phyloP scores from a whole-genome alignment of 2,888 invertebrate genomes.

The Matsumyia berberina region DNA sequence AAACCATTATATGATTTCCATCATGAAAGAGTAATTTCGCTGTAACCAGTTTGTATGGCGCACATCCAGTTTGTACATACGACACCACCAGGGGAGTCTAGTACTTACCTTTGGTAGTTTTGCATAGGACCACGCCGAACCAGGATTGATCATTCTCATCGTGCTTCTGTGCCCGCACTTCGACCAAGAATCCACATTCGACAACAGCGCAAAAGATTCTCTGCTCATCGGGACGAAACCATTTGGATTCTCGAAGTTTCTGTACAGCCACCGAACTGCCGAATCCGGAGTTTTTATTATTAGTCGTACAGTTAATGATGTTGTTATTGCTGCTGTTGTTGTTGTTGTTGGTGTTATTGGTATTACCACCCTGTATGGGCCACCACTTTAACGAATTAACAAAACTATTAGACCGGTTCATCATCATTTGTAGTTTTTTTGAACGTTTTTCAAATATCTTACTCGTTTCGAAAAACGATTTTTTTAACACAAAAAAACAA shows the following conservation, averaged over 20 bases:
- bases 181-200: slow-evolving; percentile 90
- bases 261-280: slow-evolving; percentile 89
- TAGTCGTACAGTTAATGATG: slow-evolving; percentile 83
- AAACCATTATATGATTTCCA: background rate
- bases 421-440: slow-evolving; percentile 74
- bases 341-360: slow-evolving; percentile 76
- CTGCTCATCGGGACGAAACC: slow-evolving; percentile 90
- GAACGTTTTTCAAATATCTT: slow-evolving; percentile 34
- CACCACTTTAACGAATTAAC: slow-evolving; percentile 84
- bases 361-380: slow-evolving; percentile 82
- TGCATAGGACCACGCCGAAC: slow-evolving; percentile 90
- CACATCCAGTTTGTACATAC: background rate
- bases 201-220: slow-evolving; percentile 89
- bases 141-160: slow-evolving; percentile 84
- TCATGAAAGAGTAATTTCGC: background rate
- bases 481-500: background rate
- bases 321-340: slow-evolving; percentile 78
- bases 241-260: slow-evolving; percentile 90
- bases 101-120: slow-evolving; percentile 88
- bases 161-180: slow-evolving; percentile 85
- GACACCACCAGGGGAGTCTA: background rate
- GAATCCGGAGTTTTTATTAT: slow-evolving; percentile 83
- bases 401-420: slow-evolving; percentile 84
- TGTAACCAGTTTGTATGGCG: slow-evolving; percentile 10
- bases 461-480: slow-evolving; percentile 49